Conservation (phyloP, 2,113 vertebrate species). For the Sinosuthora webbiana region DNA sequence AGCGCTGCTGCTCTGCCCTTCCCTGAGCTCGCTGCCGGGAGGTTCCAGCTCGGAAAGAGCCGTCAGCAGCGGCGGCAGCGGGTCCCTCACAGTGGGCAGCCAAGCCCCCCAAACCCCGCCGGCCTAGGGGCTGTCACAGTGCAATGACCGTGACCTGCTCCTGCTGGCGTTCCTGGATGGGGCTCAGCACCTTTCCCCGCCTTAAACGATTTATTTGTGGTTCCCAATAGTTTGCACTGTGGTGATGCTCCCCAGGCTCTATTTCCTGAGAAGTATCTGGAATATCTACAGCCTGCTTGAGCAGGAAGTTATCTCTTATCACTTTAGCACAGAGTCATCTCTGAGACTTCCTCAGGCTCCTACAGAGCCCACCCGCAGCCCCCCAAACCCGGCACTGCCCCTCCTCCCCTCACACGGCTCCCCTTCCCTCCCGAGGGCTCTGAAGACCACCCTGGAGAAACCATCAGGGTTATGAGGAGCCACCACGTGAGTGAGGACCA, state of each 20-base stretch:
- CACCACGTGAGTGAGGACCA: fast-evolving
- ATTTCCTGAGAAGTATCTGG: neutral
- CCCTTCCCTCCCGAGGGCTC: neutral
- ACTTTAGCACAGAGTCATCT: neutral
- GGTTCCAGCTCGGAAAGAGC: fast-evolving
- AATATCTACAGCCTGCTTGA: neutral
- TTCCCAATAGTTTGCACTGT: fast-evolving
- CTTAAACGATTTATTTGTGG: neutral
- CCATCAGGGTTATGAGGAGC: neutral
- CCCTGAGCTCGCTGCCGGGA: neutral
- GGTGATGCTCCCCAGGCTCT: neutral
- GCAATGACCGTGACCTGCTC: neutral
- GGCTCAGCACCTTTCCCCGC: neutral
- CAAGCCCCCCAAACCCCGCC: fast-evolving
- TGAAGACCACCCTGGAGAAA: neutral
- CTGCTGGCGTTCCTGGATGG: fast-evolving
- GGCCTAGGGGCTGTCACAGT: fast-evolving
- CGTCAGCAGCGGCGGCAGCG: fast-evolving
- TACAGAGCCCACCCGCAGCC: neutral
- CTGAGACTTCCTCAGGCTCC: fast-evolving
- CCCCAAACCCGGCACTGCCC: neutral
- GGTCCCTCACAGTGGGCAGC: fast-evolving
- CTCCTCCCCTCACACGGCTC: neutral
- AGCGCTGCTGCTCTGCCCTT: neutral
- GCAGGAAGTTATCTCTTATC: neutral